A percentile compares a stretch with the other conserved stretches of the same genome.
These are phyloP conservation scores for Frankliniella fusca DNA, from an alignment of 2,888 invertebrate species.

Conservation along the genomic window DNA sequence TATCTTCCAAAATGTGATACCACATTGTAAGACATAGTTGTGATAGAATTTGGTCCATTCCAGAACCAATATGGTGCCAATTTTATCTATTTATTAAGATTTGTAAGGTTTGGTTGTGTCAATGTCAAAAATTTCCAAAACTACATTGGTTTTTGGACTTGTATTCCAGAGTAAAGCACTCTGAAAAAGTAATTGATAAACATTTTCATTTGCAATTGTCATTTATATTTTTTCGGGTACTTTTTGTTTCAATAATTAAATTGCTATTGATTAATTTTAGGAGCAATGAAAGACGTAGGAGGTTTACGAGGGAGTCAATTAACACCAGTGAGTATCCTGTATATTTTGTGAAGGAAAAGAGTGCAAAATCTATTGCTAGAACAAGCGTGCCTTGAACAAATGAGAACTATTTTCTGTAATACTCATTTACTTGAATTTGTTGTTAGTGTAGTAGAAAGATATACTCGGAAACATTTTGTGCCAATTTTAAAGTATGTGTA, in stretches of 20 bases:
- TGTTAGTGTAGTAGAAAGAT: neutral
- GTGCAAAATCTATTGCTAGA: too few relatives aligned
- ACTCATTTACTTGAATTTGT: neutral
- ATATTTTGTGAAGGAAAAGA: too few relatives aligned
- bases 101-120: neutral
- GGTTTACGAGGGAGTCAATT: too few relatives aligned
- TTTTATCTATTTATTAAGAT: neutral
- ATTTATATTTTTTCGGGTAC: too few relatives aligned
- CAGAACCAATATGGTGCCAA: neutral
- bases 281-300: too few relatives aligned
- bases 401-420: neutral
- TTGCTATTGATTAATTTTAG: too few relatives aligned
- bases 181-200: neutral
- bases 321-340: neutral
- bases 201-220: too few relatives aligned
- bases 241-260: too few relatives aligned
- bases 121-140: too few relatives aligned
- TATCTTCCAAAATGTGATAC: conserved; percentile 18
- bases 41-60: neutral
- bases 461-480: conserved; percentile 3
- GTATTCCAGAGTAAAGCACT: neutral
- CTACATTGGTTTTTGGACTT: too few relatives aligned
- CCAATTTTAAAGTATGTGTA: conserved; percentile 8
- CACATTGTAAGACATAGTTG: neutral
- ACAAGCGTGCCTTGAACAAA: too few relatives aligned